Evolutionary conservation across 2,113 vertebrate genomes (phyloP).

Genomic region (Rhinichthys klamathensis): DNA sequence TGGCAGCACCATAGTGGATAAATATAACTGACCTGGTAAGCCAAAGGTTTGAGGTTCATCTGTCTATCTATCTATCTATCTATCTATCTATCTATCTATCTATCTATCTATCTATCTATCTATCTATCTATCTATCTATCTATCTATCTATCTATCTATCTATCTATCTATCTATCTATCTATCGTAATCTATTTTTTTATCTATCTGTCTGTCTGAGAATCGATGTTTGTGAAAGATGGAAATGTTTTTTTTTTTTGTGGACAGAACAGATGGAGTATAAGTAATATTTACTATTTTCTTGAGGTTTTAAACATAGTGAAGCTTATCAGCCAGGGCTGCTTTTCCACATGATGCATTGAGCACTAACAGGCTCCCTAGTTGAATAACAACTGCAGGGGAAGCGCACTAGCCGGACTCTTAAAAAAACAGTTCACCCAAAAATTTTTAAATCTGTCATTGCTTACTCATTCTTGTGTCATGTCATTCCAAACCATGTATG

Average conservation of each 20-base stretch:
- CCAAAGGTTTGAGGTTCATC: neutral
- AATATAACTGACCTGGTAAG: neutral
- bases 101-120: too few species aligned
- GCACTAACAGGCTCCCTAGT: constrained; percentile 3
- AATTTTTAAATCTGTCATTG: neutral
- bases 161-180: too few species aligned
- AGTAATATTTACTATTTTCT: neutral
- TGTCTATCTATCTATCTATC: too few species aligned
- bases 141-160: neutral
- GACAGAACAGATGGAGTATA: neutral
- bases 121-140: too few species aligned
- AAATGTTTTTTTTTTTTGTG: neutral
- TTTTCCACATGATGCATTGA: constrained; percentile 32
- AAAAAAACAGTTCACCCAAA: neutral
- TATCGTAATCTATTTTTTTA: too few species aligned
- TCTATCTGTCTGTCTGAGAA: neutral
- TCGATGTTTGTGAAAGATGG: neutral
- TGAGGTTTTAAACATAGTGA: constrained; percentile 31
- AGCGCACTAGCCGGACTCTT: neutral
- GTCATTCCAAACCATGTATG: neutral
- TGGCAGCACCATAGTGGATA: neutral
- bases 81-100: too few species aligned
- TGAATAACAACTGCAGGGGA: constrained; percentile 34
- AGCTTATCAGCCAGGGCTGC: constrained; percentile 17
- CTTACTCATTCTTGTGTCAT: neutral